Evolutionary conservation across 2,888 invertebrate species (phyloP).

Genomic region (Epistrophe grossulariae): DNA sequence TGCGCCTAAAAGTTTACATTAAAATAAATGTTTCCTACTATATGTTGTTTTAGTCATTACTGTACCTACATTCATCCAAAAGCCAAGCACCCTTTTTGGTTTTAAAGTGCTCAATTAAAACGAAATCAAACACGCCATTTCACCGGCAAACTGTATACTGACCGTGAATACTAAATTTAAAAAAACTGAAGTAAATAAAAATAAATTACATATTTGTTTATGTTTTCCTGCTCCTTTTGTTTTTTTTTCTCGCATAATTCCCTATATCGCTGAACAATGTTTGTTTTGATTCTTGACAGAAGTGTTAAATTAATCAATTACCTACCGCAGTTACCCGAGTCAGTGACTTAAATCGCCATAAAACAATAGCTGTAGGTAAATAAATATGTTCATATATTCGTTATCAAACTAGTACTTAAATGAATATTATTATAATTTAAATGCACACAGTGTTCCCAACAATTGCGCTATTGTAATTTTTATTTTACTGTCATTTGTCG

Average conservation of each 20-base stretch:
- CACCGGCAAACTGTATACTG: constrained; percentile 36
- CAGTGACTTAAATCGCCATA: constrained; percentile 58
- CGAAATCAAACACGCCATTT: constrained; percentile 41
- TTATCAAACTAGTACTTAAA: not conserved
- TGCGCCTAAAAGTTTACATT: constrained; percentile 30
- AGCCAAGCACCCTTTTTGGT: not conserved
- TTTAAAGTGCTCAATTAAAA: constrained; percentile 24
- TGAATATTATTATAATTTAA: constrained; percentile 39
- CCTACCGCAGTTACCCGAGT: constrained; percentile 16
- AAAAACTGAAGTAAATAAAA: constrained; percentile 32
- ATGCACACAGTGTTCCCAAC: constrained; percentile 55
- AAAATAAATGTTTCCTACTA: not conserved
- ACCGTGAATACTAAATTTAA: constrained; percentile 52
- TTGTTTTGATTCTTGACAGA: constrained; percentile 1
- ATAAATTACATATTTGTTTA: constrained; percentile 8
- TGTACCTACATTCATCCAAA: constrained; percentile 22
- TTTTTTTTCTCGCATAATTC: not conserved
- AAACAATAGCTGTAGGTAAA: constrained; percentile 18
- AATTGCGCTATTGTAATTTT: constrained; percentile 15
- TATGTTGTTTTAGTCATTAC: constrained; percentile 21
- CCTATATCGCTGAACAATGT: not conserved
- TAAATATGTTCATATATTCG: not conserved
- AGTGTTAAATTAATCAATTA: constrained; percentile 41
- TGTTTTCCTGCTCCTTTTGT: constrained; percentile 25
- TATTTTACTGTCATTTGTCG: constrained; percentile 13